phyloP scores from a whole-genome alignment of 2,113 vertebrate genomes.

The Eclectus roratus region DNA sequence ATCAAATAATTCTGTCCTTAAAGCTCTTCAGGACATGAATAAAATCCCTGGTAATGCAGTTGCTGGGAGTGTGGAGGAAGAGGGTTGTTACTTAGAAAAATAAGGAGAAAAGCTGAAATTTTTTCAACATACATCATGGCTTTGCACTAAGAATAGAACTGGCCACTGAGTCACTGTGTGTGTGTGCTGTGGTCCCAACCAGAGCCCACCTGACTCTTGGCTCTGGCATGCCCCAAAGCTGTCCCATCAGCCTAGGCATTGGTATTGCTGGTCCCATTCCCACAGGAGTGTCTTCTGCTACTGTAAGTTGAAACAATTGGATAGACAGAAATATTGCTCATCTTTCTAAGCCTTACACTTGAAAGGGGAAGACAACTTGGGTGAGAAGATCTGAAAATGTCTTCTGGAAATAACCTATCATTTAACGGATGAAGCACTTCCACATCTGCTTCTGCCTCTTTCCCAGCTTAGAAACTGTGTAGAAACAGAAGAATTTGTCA shows the following conservation, averaged over 20 bases:
- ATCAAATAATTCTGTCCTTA: background rate
- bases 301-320: background rate
- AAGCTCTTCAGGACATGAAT: background rate
- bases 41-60: background rate
- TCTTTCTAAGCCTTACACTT: background rate
- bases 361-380: background rate
- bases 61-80: background rate
- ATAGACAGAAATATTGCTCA: background rate
- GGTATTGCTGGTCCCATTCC: background rate
- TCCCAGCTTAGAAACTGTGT: background rate
- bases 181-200: background rate
- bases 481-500: background rate
- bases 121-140: accelerated
- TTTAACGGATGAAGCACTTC: background rate
- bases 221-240: background rate
- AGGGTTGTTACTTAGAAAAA: background rate
- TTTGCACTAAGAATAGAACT: background rate
- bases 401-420: background rate
- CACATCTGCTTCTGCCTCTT: background rate
- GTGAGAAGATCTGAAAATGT: background rate
- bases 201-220: background rate
- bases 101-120: background rate
- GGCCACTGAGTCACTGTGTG: background rate
- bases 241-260: background rate
- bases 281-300: background rate